Evolutionary conservation across 2,888 invertebrate species (phyloP), one percentile per base, ranked within the genome.

Genomic region (Heliconius erato): DNA sequence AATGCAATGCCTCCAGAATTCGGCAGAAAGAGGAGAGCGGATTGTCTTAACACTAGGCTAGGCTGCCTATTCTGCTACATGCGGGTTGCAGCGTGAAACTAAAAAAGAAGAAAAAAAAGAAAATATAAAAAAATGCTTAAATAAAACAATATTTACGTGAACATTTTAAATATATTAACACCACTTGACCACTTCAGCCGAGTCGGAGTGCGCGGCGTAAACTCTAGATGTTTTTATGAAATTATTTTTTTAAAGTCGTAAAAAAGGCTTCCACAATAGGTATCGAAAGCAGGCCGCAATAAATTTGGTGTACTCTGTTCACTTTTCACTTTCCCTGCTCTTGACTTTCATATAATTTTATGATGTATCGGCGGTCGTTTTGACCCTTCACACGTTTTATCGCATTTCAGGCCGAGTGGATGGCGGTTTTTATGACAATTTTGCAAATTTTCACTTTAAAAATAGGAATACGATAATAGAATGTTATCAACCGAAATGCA

Each of bases 331-430:
- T 93, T 91, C 92, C 91, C 94, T 93, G 93, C 93, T 92, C 94
- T 95, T 94, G 96, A 95, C 95, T 95, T 95, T 96, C 93, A 95
- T 95, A 94, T 96, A 95, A 95, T 95, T 95, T 95, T 94, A 95
- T 95, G 95, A 96, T 96, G 92, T 95, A 95, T 95, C 90, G 94
- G 86, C 90, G 92, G 90, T 91, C 93, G 91, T 92, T 93, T 91
- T 95, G 95, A 95, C 95, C 95, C 95, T 94, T 94, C 94, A 92
- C 93, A 93, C 93, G 91, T 93, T 94, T 94, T 95, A 94, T 94
- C 91, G 93, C 91, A 88, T 88, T 90, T 90, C 89, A 89, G 89
- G 90, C 89, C 89, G 87, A 88, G 74, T 81, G 80, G 84, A 82
- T 79, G 82, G 79, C 76, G 83, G 82, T 74, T 85, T 84, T 85